Percentiles rank a stretch among this genome's conserved stretches.
phyloP scores from a whole-genome alignment of 2,888 invertebrate species.

The Sacculina carcini region DNA sequence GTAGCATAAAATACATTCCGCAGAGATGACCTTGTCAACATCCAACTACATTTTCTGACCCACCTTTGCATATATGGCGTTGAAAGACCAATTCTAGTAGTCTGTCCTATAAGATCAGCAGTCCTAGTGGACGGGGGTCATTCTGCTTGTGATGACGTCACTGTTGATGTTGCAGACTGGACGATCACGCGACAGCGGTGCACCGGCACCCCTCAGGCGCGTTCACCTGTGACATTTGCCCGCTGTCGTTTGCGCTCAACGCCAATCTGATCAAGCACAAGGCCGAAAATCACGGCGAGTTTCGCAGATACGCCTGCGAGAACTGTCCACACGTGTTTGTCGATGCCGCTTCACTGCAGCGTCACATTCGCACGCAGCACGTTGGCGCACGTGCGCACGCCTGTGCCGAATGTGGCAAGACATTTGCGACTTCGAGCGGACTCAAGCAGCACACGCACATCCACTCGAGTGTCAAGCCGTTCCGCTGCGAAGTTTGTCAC shows the following conservation, averaged over 20 bases:
- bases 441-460: slow-evolving; percentile 98
- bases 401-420: slow-evolving; percentile 94
- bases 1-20: too few species aligned
- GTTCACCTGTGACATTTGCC: slow-evolving; percentile 57
- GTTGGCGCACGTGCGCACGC: slow-evolving; percentile 87
- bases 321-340: slow-evolving; percentile 75
- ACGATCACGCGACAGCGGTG: slow-evolving; percentile 47
- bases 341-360: slow-evolving; percentile 84
- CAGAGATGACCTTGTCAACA: too few species aligned
- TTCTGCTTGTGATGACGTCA: too few species aligned
- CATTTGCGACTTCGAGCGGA: slow-evolving; percentile 89
- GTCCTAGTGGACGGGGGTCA: too few species aligned
- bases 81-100: too few species aligned
- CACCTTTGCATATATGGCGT: too few species aligned
- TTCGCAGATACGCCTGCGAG: slow-evolving; percentile 70
- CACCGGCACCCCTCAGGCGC: slow-evolving; percentile 54
- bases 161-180: slow-evolving; percentile 58
- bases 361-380: slow-evolving; percentile 86
- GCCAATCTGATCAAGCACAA: slow-evolving; percentile 56
- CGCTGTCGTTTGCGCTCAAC: slow-evolving; percentile 52
- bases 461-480: slow-evolving; percentile 91
- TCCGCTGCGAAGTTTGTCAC: slow-evolving; percentile 83
- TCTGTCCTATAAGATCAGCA: too few species aligned
- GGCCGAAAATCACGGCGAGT: slow-evolving; percentile 42
- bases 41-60: too few species aligned